Percentiles rank a stretch among this genome's conserved stretches.
phyloP scores from a whole-genome alignment of 2,797 vertebrate genomes.

The Intellagama lesueurii region DNA sequence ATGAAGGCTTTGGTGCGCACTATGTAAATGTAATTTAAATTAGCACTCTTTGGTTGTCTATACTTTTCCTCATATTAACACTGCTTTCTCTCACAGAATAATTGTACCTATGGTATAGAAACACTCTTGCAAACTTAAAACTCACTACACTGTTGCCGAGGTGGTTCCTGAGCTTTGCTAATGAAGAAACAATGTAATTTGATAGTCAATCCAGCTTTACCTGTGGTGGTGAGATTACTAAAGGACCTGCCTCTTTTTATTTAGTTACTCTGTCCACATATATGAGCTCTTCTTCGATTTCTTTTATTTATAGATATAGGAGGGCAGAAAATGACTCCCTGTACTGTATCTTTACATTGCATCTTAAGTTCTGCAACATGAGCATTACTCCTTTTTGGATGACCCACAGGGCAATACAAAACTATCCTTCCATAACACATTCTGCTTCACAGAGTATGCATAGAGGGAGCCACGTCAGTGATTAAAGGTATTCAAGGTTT shows the following conservation, averaged over 20 bases:
- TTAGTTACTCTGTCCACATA: constrained; percentile 55
- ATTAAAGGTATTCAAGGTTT: neutral
- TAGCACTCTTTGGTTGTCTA: neutral
- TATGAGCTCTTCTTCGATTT: constrained; percentile 48
- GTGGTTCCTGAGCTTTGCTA: constrained; percentile 53
- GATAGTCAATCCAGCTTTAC: constrained; percentile 64
- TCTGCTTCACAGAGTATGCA: neutral
- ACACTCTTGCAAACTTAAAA: constrained; percentile 61
- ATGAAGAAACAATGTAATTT: constrained; percentile 68
- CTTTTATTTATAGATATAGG: constrained; percentile 31
- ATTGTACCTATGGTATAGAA: constrained; percentile 41
- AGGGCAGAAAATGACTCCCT: constrained; percentile 22
- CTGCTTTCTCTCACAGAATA: constrained; percentile 15
- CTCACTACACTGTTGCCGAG: constrained; percentile 53
- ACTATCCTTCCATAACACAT: neutral
- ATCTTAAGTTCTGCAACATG: neutral
- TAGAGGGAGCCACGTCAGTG: neutral
- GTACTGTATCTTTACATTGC: neutral
- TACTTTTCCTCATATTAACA: neutral
- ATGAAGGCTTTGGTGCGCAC: neutral
- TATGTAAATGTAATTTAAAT: constrained; percentile 4
- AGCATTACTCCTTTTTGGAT: neutral
- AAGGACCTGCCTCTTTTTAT: constrained; percentile 54
- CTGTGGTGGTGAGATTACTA: constrained; percentile 42
- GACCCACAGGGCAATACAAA: neutral